phyloP scores from a whole-genome alignment of 1,140 invertebrate genomes.

The Drosophila prosaltans region DNA sequence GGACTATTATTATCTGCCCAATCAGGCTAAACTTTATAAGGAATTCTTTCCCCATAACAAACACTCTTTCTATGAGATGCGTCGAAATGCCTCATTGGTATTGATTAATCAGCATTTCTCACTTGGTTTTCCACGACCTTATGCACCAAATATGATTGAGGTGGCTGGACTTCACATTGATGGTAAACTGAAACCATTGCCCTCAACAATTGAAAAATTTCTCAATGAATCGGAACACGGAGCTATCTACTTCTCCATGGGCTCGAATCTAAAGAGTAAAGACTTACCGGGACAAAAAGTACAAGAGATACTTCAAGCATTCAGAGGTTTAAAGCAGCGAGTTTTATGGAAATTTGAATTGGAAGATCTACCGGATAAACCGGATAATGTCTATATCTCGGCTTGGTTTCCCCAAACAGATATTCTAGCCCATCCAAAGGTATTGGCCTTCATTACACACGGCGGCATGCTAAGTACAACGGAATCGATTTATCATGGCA shows the following conservation, averaged over 20 bases:
- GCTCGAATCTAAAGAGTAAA: constrained; percentile 51
- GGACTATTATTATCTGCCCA: constrained; percentile 57
- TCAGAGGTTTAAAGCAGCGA: constrained; percentile 84
- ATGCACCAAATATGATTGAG: constrained; percentile 83
- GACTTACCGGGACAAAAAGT: constrained; percentile 82
- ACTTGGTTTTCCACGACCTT: constrained; percentile 81
- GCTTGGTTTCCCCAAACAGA: constrained; percentile 87
- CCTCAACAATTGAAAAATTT: constrained; percentile 60
- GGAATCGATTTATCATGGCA: constrained; percentile 85
- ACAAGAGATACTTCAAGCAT: constrained; percentile 84
- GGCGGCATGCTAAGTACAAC: constrained; percentile 85
- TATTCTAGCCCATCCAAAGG: constrained; percentile 85
- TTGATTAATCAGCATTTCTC: constrained; percentile 84
- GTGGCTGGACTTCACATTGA: constrained; percentile 84
- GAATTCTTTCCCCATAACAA: constrained; percentile 64
- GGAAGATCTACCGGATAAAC: constrained; percentile 82
- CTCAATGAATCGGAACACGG: constrained; percentile 83
- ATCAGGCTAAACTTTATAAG: constrained; percentile 62
- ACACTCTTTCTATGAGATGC: constrained; percentile 47
- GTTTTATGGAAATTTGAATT: constrained; percentile 87
- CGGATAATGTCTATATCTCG: constrained; percentile 85
- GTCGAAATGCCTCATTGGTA: constrained; percentile 84
- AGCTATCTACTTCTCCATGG: constrained; percentile 85
- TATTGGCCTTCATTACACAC: constrained; percentile 86
- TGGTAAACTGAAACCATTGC: constrained; percentile 67